Evolutionary conservation across 2,113 vertebrate species (phyloP), one percentile per base, ranked within the genome.

Genomic region (Zapus hudsonius): DNA sequence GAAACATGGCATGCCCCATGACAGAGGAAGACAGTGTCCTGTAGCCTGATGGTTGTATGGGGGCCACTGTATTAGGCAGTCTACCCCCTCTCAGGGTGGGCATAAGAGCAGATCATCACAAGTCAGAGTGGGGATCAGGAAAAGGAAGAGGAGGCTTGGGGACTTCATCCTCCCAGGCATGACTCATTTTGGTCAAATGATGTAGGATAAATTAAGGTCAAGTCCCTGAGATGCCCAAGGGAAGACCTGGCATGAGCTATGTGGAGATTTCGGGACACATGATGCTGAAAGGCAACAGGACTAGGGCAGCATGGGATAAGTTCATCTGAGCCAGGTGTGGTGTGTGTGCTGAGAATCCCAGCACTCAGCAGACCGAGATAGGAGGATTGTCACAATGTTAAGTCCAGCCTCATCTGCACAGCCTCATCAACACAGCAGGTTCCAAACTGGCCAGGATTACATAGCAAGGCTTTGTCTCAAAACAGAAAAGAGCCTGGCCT

Each of bases 161-260:
- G n/a, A 2, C 74, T 64, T 29, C 3, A 19, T 27, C 15, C 55
- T 84, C 55, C 64, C 16, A 13, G 67, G 25, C 17, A 13, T 0
- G 4, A 69, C 64, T 66, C 38, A 5, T 64, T 38, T n/a, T 91
- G 44, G 61, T 40, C 64, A 33, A 20, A 31, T 13, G 67, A 69
- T 55, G 31, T 52, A 16, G 55, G 22, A 38, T 6, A 2, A 15
- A 38, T 6, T 31, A 31, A 38, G 23, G 20, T 19, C n/a, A 55
- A 20, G 27, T 1, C 55, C 23, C 63, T 0, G 1, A 61, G 23
- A 1, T 0, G 0, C 36, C 59, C 15, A 3, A 40, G n/a, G 17
- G 16, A 47, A 17, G 25, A 63, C 20, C 16, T 67, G 3, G 2
- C 1, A 1, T 31, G 69, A 38, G n/a, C 72, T 25, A 20, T 17